A percentile compares a stretch with the other conserved stretches of the same genome.
Conservation (phyloP, 64 coral and sea anemone species). For the Astreopora myriophthalma region DNA sequence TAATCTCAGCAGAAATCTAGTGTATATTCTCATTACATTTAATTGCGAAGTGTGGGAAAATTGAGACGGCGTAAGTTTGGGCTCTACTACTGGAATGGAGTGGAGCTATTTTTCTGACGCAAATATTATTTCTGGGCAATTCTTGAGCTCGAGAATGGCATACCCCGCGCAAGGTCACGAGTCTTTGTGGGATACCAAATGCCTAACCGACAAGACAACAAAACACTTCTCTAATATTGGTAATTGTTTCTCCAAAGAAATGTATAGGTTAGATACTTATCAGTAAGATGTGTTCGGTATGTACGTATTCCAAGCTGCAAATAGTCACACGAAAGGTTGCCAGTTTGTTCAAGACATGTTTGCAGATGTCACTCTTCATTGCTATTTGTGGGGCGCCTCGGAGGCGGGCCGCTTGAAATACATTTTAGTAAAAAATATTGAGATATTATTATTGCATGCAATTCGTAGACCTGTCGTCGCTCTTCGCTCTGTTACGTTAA, state of each 20-base stretch:
- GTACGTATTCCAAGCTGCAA: not conserved
- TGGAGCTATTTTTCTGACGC: not conserved
- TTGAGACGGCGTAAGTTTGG: not conserved
- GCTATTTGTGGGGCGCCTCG: slow-evolving; percentile 10
- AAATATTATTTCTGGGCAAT: not conserved
- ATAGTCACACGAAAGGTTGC: slow-evolving; percentile 11
- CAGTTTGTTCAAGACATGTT: slow-evolving; percentile 21
- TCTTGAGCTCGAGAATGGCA: not conserved
- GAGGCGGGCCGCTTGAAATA: slow-evolving; percentile 19
- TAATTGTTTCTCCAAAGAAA: slow-evolving; percentile 14
- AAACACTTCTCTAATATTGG: not conserved
- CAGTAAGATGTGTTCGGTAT: not conserved
- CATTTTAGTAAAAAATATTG: slow-evolving; percentile 24
- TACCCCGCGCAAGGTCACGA: not conserved
- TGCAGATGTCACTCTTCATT: slow-evolving; percentile 17
- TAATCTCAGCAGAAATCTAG: slow-evolving; percentile 30
- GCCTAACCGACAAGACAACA: not conserved
- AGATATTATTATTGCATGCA: slow-evolving; percentile 54
- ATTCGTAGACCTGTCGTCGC: slow-evolving; percentile 31
- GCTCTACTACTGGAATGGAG: not conserved
- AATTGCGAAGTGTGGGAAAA: slow-evolving; percentile 4
- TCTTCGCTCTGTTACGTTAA: not conserved
- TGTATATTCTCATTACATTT: slow-evolving; percentile 50
- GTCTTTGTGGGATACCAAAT: slow-evolving; percentile 10
- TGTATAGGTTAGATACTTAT: slow-evolving; percentile 17